phyloP scores from a whole-genome alignment of 2,797 vertebrate species.

The Morelia viridis region DNA sequence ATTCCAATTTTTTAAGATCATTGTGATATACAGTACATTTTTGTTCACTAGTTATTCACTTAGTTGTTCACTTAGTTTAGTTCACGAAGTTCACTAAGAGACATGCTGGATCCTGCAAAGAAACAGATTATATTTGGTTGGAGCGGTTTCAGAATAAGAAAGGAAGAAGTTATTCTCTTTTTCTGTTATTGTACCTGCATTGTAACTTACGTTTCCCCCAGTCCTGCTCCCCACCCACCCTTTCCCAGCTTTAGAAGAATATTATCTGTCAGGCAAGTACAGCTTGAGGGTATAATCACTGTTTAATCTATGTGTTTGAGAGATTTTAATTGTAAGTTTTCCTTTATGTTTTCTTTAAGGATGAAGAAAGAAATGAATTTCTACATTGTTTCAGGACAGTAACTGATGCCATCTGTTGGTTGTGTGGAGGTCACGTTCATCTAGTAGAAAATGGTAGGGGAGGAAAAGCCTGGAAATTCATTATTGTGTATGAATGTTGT shows the following conservation, averaged over 20 bases:
- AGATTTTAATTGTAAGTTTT: conserved; percentile 16
- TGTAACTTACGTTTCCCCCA: neutral
- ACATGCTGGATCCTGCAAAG: neutral
- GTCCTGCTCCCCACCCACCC: neutral
- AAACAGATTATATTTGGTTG: neutral
- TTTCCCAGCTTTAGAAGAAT: neutral
- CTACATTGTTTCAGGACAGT: conserved; percentile 78
- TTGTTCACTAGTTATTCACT: neutral
- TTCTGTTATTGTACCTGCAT: neutral
- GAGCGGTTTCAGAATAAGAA: neutral
- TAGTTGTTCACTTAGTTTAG: too few species aligned
- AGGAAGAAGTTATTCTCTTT: neutral
- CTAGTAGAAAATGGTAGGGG: conserved; percentile 79
- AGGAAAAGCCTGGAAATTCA: conserved; percentile 45
- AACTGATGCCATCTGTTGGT: conserved; percentile 83
- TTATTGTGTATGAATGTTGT: neutral
- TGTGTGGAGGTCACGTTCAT: conserved; percentile 77
- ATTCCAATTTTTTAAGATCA: neutral
- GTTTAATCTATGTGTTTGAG: neutral
- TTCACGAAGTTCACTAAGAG: neutral
- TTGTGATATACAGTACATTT: neutral
- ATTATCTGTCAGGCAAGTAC: neutral
- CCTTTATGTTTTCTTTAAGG: conserved; percentile 72
- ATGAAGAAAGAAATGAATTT: conserved; percentile 75
- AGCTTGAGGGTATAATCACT: neutral